Conservation (phyloP, 2,797 vertebrate species). For the Diplodus puntazzo region DNA sequence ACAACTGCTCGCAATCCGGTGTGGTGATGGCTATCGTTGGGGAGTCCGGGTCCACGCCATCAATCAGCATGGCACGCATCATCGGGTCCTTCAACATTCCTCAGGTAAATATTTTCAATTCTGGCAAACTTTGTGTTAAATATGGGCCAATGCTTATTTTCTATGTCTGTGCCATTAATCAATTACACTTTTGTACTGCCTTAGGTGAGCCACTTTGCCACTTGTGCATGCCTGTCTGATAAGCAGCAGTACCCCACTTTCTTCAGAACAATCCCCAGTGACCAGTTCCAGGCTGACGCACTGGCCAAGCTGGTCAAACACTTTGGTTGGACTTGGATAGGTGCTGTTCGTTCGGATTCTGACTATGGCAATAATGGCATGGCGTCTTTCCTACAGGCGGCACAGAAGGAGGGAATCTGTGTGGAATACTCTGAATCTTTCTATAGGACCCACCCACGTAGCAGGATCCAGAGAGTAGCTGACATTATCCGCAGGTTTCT, state of each 20-base stretch:
- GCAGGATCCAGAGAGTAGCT: constrained; percentile 68
- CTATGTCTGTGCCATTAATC: background rate
- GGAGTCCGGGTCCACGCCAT: constrained; percentile 78
- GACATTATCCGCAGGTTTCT: constrained; percentile 68
- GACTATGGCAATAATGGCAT: constrained; percentile 82
- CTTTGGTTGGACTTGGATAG: constrained; percentile 87
- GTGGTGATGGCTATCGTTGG: constrained; percentile 67
- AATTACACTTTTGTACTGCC: background rate
- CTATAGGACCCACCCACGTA: constrained; percentile 63
- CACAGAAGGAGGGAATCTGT: constrained; percentile 71
- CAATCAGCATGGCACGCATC: constrained; percentile 77
- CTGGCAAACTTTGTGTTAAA: background rate
- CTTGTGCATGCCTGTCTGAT: constrained; percentile 83
- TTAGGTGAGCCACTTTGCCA: constrained; percentile 84
- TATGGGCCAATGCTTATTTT: too few species aligned
- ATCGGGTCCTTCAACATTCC: constrained; percentile 73
- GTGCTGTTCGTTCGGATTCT: constrained; percentile 77
- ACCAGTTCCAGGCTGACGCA: constrained; percentile 79
- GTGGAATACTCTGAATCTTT: constrained; percentile 79
- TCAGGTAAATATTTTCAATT: constrained; percentile 60
- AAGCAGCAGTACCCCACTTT: constrained; percentile 81
- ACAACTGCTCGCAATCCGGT: constrained; percentile 52
- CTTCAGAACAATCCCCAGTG: constrained; percentile 84
- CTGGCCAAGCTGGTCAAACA: constrained; percentile 80
- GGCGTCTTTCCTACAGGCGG: constrained; percentile 67